phyloP scores from a whole-genome alignment of 2,888 invertebrate genomes.

The Bibio marci region DNA sequence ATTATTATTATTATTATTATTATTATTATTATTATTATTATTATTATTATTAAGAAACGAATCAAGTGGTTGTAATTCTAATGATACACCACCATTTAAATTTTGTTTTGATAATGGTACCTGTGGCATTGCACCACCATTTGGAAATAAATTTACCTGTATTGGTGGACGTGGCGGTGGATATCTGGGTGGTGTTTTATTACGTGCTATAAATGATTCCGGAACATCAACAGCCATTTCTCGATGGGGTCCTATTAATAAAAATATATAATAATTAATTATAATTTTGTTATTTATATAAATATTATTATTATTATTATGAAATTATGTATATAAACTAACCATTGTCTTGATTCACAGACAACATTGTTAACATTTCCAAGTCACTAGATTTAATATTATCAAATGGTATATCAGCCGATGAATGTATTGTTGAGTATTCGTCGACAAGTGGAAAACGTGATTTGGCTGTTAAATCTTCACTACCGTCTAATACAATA shows the following conservation, averaged over 20 bases:
- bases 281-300: not conserved
- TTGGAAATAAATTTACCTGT: slow-evolving; percentile 31
- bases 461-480: slow-evolving; percentile 32
- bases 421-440: slow-evolving; percentile 30
- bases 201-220: slow-evolving; percentile 77
- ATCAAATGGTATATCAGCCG: slow-evolving; percentile 25
- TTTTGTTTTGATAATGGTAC: slow-evolving; percentile 3
- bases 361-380: slow-evolving; percentile 65
- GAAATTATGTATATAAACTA: slow-evolving; percentile 13
- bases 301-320: not conserved
- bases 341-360: slow-evolving; percentile 45
- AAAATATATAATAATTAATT: too few relatives aligned
- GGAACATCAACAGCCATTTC: slow-evolving; percentile 99
- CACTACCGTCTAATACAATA: slow-evolving; percentile 54
- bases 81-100: slow-evolving; percentile 11
- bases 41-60: slow-evolving; percentile 7
- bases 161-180: slow-evolving; percentile 57
- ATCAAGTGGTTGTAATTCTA: slow-evolving; percentile 19
- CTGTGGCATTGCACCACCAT: slow-evolving; percentile 7
- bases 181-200: slow-evolving; percentile 83
- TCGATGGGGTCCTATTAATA: slow-evolving; percentile 62
- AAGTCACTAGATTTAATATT: slow-evolving; percentile 30
- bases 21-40: slow-evolving; percentile 10
- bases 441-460: slow-evolving; percentile 39
- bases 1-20: too few relatives aligned